Base-by-base conservation (phyloP, 1,140 invertebrate genomes). In the Venustaconcha ellipsiformis region DNA sequence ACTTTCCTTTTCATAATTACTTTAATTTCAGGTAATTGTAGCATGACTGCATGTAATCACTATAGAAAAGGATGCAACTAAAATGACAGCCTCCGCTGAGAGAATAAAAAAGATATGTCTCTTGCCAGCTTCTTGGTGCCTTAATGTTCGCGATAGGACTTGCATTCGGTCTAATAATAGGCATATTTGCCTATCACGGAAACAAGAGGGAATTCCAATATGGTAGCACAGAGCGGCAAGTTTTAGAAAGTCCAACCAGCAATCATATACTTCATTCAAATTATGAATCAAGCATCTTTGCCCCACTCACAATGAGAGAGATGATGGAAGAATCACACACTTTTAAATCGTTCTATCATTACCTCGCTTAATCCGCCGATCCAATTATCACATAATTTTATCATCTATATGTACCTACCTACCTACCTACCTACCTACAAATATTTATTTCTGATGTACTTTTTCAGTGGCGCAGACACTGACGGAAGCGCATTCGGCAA, bases 251-350 rank as follows among this genome's bases (percentile, higher is more conserved):
- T 30, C 68, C 56, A 20, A 64, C n/a, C 26, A 26, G 18, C 1
- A 72, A 67, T 20, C 68, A 69, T n/a, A 65, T 76, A 0, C 60
- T 57, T 59, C 56, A 71, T 56, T 60, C 17, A n/a, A 57, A 20
- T 14, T 76, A 76, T 62, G 74, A 76, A 58, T 55, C 67, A 20
- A 66, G 59, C 15, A 18, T 76, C 3, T 76, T 59, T n/a, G 69
- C 74, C 5, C 74, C 74, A 23, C 48, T 76, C n/a, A 76, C 74
- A 18, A 14, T 23, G 13, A 17, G 14, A 15, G 74, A 76, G 67
- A 76, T 76, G 74, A 30, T 71, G 56, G 66, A 71, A n/a, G 74
- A 17, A 17, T 68, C 74, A 15, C 57, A 59, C 14, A 63, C 20
- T 76, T 15, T 63, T 65, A 1, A n/a, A 59, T 14, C 20, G 65